Percentiles rank a stretch among this genome's conserved stretches.
phyloP scores from a whole-genome alignment of 2,888 invertebrate genomes.

The Muscina levida region DNA sequence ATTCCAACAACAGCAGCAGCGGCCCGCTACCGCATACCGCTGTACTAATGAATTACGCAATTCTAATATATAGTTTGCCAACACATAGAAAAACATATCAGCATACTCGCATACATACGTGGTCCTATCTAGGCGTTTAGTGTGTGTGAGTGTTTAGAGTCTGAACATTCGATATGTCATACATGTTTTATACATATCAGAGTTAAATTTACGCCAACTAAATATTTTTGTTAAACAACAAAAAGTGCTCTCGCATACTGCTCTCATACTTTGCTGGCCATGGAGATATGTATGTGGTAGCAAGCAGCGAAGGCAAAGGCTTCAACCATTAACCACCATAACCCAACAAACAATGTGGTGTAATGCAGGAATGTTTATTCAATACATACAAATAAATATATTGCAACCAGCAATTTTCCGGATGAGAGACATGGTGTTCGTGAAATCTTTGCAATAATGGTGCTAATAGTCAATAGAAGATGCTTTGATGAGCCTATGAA shows the following conservation, averaged over 20 bases:
- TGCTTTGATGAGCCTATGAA: too few relatives aligned
- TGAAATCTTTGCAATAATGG: too few relatives aligned
- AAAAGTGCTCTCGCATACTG: slow-evolving; percentile 15
- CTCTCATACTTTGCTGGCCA: slow-evolving; percentile 24
- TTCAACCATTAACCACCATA: slow-evolving; percentile 6
- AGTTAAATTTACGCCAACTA: slow-evolving; percentile 58
- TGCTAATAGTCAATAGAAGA: too few relatives aligned
- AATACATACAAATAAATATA: too few relatives aligned
- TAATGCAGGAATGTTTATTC: too few relatives aligned
- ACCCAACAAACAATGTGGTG: slow-evolving; percentile 13
- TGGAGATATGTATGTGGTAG: slow-evolving; percentile 29
- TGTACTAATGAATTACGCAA: slow-evolving; percentile 78
- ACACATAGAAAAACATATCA: slow-evolving; percentile 44
- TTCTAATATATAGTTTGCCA: slow-evolving; percentile 78
- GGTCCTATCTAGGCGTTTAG: slow-evolving; percentile 4
- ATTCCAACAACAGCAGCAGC: slow-evolving; percentile 68
- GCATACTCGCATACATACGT: slow-evolving; percentile 56
- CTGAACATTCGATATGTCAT: slow-evolving; percentile 52
- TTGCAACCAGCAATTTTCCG: too few relatives aligned
- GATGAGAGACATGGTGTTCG: too few relatives aligned
- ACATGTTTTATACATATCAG: slow-evolving; percentile 34
- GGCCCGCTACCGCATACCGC: slow-evolving; percentile 56
- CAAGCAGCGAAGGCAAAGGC: neutral
- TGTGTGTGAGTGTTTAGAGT: slow-evolving; percentile 26
- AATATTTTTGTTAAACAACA: slow-evolving; percentile 42